phyloP scores from a whole-genome alignment of 2,113 vertebrate genomes.

The Hepsetus odoe region DNA sequence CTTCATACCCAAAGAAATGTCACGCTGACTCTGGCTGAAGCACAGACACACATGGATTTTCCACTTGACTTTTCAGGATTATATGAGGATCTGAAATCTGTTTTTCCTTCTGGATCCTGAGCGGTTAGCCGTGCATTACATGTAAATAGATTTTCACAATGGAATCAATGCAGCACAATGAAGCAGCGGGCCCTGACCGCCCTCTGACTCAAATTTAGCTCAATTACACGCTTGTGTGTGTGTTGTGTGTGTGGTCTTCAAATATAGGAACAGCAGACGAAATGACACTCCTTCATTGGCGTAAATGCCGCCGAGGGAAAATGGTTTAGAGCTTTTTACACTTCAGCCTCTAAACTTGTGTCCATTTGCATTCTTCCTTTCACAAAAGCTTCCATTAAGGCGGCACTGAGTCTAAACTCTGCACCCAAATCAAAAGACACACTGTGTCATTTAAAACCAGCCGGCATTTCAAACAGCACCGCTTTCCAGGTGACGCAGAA shows the following conservation, averaged over 20 bases:
- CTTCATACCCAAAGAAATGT: neutral
- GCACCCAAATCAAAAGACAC: neutral
- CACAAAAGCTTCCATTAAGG: too few species aligned
- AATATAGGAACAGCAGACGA: neutral
- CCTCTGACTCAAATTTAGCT: neutral
- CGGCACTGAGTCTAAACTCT: neutral
- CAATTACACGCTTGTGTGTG: slow-evolving; percentile 4
- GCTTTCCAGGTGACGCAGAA: too few species aligned
- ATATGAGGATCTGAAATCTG: slow-evolving; percentile 17
- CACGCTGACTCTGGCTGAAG: slow-evolving; percentile 1
- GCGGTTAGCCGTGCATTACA: slow-evolving; percentile 42
- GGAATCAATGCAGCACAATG: slow-evolving; percentile 36
- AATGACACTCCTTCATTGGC: neutral
- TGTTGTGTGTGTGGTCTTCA: neutral
- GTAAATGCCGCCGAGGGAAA: neutral
- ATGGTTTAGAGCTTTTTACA: neutral
- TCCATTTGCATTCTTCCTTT: neutral
- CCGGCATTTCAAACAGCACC: too few species aligned
- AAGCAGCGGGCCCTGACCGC: neutral
- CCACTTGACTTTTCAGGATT: slow-evolving; percentile 40
- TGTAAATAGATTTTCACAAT: slow-evolving; percentile 42
- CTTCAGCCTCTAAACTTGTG: neutral
- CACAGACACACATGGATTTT: slow-evolving; percentile 10
- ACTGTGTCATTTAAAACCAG: too few species aligned
- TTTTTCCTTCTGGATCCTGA: neutral